Evolutionary conservation across 2,113 vertebrate genomes (phyloP).

Genomic region (Calidris pygmaea): DNA sequence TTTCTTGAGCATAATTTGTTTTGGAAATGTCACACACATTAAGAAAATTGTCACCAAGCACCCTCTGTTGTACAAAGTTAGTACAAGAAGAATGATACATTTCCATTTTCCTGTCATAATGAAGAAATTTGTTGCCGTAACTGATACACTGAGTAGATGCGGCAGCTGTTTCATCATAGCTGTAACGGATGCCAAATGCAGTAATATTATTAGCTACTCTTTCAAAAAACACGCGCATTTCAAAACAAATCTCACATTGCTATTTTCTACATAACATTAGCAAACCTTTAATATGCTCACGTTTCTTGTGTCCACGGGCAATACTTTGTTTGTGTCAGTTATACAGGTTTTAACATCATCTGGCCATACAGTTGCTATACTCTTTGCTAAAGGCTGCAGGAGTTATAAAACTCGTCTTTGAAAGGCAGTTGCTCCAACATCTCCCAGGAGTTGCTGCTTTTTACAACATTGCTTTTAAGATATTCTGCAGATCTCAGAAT

Average conservation of each 20-base stretch:
- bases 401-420: background rate
- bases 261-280: conserved; percentile 2
- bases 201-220: conserved; percentile 43
- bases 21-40: conserved; percentile 63
- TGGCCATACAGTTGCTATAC: background rate
- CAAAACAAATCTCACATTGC: conserved; percentile 28
- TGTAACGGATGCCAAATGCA: conserved; percentile 46
- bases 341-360: background rate
- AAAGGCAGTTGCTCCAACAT: background rate
- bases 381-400: background rate
- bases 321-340: background rate
- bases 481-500: background rate
- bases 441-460: background rate
- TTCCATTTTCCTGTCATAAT: conserved; percentile 75
- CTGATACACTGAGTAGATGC: conserved; percentile 63
- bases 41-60: conserved; percentile 69
- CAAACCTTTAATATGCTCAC: background rate
- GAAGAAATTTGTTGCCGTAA: conserved; percentile 69
- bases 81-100: conserved; percentile 70
- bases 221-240: background rate
- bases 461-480: conserved; percentile 19
- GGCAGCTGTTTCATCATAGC: conserved; percentile 65
- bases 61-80: conserved; percentile 73
- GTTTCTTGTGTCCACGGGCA: background rate
- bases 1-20: conserved; percentile 60